A percentile compares a stretch with the other conserved stretches of the same genome.
Evolutionary conservation across 2,888 invertebrate species (phyloP).

Genomic region (Heliothis peltigera): DNA sequence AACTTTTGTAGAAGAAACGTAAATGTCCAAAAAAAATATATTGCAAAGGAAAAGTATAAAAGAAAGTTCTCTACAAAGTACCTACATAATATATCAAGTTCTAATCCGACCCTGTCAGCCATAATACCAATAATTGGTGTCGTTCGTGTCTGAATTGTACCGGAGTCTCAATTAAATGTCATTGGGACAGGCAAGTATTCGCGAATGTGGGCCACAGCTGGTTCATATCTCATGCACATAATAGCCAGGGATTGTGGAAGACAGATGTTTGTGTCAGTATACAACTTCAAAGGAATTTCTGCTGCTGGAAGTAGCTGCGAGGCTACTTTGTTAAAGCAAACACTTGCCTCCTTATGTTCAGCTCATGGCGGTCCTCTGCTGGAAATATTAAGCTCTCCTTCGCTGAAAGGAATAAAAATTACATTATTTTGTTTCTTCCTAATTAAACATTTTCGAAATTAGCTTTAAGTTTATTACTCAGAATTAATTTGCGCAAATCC

Average conservation of each 20-base stretch:
- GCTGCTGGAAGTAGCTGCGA: slow-evolving; percentile 3
- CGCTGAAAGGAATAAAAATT: too few species aligned
- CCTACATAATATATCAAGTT: neutral
- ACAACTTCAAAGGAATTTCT: slow-evolving; percentile 39
- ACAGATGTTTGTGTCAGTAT: slow-evolving; percentile 29
- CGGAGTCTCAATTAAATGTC: slow-evolving; percentile 69
- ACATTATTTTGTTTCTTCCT: too few species aligned
- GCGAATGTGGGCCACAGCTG: slow-evolving; percentile 55
- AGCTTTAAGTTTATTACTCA: too few species aligned
- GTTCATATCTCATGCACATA: slow-evolving; percentile 37
- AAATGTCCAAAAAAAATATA: too few species aligned
- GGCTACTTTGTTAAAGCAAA: neutral
- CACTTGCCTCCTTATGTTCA: too few species aligned
- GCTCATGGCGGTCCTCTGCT: too few species aligned
- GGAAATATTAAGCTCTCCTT: too few species aligned
- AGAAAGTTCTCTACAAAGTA: neutral
- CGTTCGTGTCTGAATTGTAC: slow-evolving; percentile 40
- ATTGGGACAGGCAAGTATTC: slow-evolving; percentile 59
- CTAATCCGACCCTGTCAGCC: slow-evolving; percentile 44
- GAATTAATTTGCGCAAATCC: too few species aligned
- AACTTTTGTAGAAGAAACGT: too few species aligned
- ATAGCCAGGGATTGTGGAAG: slow-evolving; percentile 27
- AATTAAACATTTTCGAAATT: too few species aligned
- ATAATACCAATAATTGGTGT: slow-evolving; percentile 67
- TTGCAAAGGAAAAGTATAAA: neutral